Evolutionary conservation across 1,140 invertebrate genomes (phyloP).

Genomic region (Galendromus occidentalis): DNA sequence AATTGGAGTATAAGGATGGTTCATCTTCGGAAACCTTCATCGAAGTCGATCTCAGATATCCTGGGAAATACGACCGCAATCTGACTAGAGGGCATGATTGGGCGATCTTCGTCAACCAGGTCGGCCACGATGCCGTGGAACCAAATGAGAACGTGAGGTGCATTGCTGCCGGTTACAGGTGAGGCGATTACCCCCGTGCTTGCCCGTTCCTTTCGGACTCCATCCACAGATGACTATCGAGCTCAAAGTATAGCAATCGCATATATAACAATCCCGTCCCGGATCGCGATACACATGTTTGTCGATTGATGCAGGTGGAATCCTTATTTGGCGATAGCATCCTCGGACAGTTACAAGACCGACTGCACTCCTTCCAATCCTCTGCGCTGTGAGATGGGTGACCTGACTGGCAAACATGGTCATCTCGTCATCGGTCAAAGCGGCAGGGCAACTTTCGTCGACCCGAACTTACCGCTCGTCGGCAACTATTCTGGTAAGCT

Average conservation of each 20-base stretch:
- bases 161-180: conserved; percentile 56
- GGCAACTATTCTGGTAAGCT: conserved; percentile 27
- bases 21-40: conserved; percentile 68
- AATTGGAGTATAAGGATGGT: conserved; percentile 63
- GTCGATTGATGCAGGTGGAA: conserved; percentile 44
- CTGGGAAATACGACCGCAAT: conserved; percentile 19
- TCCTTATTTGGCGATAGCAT: conserved; percentile 66
- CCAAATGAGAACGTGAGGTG: conserved; percentile 55
- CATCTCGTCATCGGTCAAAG: conserved; percentile 53
- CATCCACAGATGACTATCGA: too few relatives aligned
- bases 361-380: conserved; percentile 72
- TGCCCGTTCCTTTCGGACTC: too few relatives aligned
- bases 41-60: conserved; percentile 48
- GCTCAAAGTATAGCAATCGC: too few relatives aligned
- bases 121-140: conserved; percentile 73
- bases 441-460: conserved; percentile 51
- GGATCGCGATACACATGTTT: too few relatives aligned
- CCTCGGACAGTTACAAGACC: conserved; percentile 59
- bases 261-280: too few relatives aligned
- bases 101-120: conserved; percentile 77
- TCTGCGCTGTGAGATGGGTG: conserved; percentile 75
- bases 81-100: conserved; percentile 49
- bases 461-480: conserved; percentile 62
- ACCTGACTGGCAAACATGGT: conserved; percentile 60
- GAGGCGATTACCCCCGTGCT: neutral